These are phyloP conservation scores for Melanotaenia parkinsoni DNA, from an alignment of 2,797 vertebrate genomes.

Conservation along the genomic window DNA sequence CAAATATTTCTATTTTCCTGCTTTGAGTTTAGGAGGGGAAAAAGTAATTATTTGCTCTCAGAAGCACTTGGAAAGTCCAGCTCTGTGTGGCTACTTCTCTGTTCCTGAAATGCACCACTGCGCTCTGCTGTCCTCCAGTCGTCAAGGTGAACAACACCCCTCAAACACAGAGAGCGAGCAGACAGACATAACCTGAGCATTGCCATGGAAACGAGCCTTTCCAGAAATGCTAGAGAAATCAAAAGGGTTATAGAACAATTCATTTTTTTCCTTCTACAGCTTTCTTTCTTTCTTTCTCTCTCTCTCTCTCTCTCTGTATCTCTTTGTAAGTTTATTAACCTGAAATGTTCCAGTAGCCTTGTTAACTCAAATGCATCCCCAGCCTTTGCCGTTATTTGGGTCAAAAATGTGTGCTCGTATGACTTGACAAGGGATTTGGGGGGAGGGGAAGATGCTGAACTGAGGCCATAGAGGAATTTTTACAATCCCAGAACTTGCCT, in stretches of 20 bases:
- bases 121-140: slow-evolving; percentile 60
- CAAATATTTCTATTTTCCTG: neutral
- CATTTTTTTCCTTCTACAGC: slow-evolving; percentile 52
- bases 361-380: slow-evolving; percentile 54
- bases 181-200: slow-evolving; percentile 49
- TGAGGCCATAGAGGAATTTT: slow-evolving; percentile 20
- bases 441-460: slow-evolving; percentile 4
- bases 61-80: slow-evolving; percentile 13
- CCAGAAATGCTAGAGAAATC: slow-evolving; percentile 26
- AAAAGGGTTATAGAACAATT: slow-evolving; percentile 50
- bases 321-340: slow-evolving; percentile 49
- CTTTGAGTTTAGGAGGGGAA: slow-evolving; percentile 8
- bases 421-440: slow-evolving; percentile 39
- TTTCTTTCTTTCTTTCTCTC: slow-evolving; percentile 49
- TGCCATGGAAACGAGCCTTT: slow-evolving; percentile 71
- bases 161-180: slow-evolving; percentile 59
- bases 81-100: slow-evolving; percentile 23
- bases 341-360: slow-evolving; percentile 54
- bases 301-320: slow-evolving; percentile 52
- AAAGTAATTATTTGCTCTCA: neutral
- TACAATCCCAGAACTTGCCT: slow-evolving; percentile 36
- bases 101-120: slow-evolving; percentile 45
- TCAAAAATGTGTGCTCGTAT: slow-evolving; percentile 61
- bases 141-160: slow-evolving; percentile 70
- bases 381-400: slow-evolving; percentile 45